Evolutionary conservation across 2,797 vertebrate genomes (phyloP), one percentile per base, ranked within the genome.

Genomic region (Phylloscopus collybita): DNA sequence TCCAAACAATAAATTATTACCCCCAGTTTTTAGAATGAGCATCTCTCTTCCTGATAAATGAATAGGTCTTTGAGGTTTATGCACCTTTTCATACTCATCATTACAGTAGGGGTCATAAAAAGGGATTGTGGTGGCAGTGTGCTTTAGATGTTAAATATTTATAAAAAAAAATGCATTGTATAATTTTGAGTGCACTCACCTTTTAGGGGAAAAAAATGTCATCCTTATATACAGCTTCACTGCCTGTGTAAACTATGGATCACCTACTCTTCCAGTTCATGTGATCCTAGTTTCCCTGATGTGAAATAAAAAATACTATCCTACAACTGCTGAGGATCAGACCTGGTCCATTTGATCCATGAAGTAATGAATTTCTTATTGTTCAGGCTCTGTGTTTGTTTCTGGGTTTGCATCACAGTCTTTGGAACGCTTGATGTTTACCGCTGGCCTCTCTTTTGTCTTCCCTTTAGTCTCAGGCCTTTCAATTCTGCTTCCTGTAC

Each of bases 41-140:
- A 88, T 80, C 67, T 85, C 86, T 97, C 84, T 95, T 92, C 70
- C 66, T 97, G 96, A 97, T 90, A 95, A 95, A 97, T 97, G 87
- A 96, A 90, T 70, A 92, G 90, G 80, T 92, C 88, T 96, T 96
- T 91, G 95, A 95, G 54, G 92, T 97, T 96, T 97, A 97, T 97
- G 95, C 96, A 94, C 85, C 94, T 97, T 96, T 96, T 96, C 92
- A 95, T 85, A 79, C 88, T 84, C 90, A 90, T 81, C 80, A 88
- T 84, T 96, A 93, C 36, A 81, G 72, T 19, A 85, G 30, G 57
- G 78, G 74, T 88, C 90, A 95, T 97, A 96, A 97, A 97, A 94
- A 96, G 84, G 73, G 75, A 93, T 92, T 89, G 84, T 76, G 91
- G 61, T 84, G 81, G 56, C 60, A 69, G 62, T 76, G 60, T 80